These are phyloP conservation scores for Colaptes auratus DNA, from an alignment of 2,113 vertebrate genomes.

Conservation along the genomic window DNA sequence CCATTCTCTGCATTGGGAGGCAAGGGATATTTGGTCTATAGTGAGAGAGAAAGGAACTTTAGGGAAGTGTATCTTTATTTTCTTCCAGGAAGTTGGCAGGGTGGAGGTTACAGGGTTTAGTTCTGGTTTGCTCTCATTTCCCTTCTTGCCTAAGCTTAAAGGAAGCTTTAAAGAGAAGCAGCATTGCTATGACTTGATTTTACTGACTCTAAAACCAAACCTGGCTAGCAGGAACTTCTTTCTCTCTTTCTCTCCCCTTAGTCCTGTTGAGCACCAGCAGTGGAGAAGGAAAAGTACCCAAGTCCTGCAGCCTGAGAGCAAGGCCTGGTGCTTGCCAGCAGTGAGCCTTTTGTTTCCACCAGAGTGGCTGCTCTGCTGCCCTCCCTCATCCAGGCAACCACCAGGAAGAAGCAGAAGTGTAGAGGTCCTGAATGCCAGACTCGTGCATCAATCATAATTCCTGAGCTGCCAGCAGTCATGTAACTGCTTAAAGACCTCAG, in stretches of 20 bases:
- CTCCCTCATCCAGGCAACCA: not conserved
- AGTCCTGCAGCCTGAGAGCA: not conserved
- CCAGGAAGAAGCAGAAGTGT: constrained; percentile 29
- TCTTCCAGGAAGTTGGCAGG: not conserved
- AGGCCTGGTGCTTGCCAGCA: not conserved
- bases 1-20: not conserved
- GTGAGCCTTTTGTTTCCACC: not conserved
- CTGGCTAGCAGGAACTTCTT: not conserved
- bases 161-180: not conserved
- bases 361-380: not conserved
- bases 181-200: not conserved
- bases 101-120: not conserved
- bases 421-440: constrained; percentile 53
- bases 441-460: constrained; percentile 75
- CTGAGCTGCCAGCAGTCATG: constrained; percentile 73
- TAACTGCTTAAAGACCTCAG: constrained; percentile 81
- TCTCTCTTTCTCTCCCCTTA: not conserved
- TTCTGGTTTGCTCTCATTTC: not conserved
- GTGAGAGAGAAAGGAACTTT: not conserved
- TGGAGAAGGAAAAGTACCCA: not conserved
- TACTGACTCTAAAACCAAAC: rapidly evolving
- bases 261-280: not conserved
- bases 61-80: not conserved
- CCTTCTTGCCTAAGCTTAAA: not conserved
- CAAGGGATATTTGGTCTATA: not conserved